A percentile compares a stretch with the other conserved stretches of the same genome.
Evolutionary conservation across 2,113 vertebrate genomes (phyloP).

Genomic region (Prunella himalayana): DNA sequence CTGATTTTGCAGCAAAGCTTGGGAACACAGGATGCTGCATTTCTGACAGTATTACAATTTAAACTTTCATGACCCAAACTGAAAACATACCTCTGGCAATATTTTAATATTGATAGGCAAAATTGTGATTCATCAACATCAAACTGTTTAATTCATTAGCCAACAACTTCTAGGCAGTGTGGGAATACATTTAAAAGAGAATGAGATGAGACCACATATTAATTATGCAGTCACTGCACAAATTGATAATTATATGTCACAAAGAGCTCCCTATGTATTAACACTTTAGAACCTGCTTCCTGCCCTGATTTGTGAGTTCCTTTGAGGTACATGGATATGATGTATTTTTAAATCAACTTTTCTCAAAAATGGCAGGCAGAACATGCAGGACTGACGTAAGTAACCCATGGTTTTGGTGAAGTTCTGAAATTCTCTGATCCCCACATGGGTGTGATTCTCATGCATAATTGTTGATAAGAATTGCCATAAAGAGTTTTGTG

Average conservation of each 20-base stretch:
- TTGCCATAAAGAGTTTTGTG: not conserved
- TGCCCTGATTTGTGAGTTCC: not conserved
- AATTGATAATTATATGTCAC: slow-evolving; percentile 13
- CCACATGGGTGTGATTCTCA: not conserved
- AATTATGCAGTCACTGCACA: slow-evolving; percentile 48
- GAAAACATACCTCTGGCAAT: slow-evolving; percentile 38
- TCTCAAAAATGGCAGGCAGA: not conserved
- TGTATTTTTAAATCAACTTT: not conserved
- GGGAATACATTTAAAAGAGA: slow-evolving; percentile 53
- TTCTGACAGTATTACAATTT: not conserved
- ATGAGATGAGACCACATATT: slow-evolving; percentile 24
- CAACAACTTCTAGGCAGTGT: not conserved
- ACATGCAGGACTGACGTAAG: not conserved
- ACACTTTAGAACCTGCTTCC: not conserved
- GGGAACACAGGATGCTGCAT: not conserved
- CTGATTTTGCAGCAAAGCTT: not conserved
- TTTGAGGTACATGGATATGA: not conserved
- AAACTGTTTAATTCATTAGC: slow-evolving; percentile 59
- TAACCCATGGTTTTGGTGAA: not conserved
- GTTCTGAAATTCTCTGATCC: not conserved
- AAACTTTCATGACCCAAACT: slow-evolving; percentile 27
- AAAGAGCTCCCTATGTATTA: not conserved
- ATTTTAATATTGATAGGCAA: slow-evolving; percentile 62
- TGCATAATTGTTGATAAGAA: rapidly evolving
- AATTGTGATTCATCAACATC: slow-evolving; percentile 54